These are phyloP conservation scores for Hoplodrina ambigua DNA, from an alignment of 2,888 invertebrate species.

Conservation along the genomic window DNA sequence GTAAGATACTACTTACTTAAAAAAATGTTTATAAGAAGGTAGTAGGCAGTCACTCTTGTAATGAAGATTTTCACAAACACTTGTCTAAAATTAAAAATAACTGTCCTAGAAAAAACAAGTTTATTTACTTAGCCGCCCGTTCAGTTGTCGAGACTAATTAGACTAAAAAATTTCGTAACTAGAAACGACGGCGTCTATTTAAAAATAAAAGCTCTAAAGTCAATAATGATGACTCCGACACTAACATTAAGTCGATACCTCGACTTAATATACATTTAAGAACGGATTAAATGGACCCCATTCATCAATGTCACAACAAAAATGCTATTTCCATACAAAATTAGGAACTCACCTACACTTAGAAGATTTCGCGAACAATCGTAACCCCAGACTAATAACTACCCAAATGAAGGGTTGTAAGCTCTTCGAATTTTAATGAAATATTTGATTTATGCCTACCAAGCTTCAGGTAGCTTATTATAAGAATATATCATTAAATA, in stretches of 20 bases:
- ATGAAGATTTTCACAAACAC: not conserved
- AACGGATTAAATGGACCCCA: slow-evolving; percentile 67
- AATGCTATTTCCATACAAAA: slow-evolving; percentile 80
- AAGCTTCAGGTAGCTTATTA: slow-evolving; percentile 90
- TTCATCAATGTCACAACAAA: slow-evolving; percentile 78
- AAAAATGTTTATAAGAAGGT: not conserved
- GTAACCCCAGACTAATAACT: slow-evolving; percentile 80
- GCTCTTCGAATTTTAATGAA: slow-evolving; percentile 88
- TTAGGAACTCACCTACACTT: slow-evolving; percentile 74
- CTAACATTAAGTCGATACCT: slow-evolving; percentile 31
- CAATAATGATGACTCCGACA: slow-evolving; percentile 28
- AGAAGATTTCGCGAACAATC: slow-evolving; percentile 81
- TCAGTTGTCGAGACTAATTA: not conserved
- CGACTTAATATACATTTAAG: slow-evolving; percentile 50
- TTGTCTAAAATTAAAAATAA: not conserved
- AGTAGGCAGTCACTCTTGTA: no score
- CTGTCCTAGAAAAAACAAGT: no score
- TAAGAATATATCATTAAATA: slow-evolving; percentile 90
- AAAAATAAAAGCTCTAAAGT: slow-evolving; percentile 20
- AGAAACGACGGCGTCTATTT: not conserved
- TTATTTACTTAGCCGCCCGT: not conserved
- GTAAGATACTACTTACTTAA: no score
- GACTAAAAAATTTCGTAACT: not conserved
- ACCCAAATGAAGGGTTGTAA: slow-evolving; percentile 87
- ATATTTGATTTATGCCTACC: slow-evolving; percentile 89